Conservation (phyloP, 1,140 invertebrate genomes). For the Drosophila nannoptera region DNA sequence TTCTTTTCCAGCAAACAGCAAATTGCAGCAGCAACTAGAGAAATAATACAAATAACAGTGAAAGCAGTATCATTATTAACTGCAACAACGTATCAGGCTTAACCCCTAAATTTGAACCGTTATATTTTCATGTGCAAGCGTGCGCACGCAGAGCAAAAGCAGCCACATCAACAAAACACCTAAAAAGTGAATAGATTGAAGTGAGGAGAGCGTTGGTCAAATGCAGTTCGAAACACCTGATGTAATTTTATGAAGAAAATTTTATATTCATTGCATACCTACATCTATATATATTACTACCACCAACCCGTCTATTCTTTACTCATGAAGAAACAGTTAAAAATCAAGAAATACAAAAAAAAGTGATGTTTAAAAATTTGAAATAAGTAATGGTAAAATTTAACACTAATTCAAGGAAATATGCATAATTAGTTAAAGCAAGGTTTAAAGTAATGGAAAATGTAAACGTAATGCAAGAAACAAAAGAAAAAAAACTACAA, state of each 20-base stretch:
- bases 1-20: slow-evolving; percentile 38
- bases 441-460: slow-evolving; percentile 53
- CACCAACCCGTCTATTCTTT: slow-evolving; percentile 39
- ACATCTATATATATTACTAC: slow-evolving; percentile 28
- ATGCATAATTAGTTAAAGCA: slow-evolving; percentile 60
- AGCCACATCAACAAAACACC: background rate
- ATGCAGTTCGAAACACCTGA: slow-evolving; percentile 60
- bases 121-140: slow-evolving; percentile 6
- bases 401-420: slow-evolving; percentile 60
- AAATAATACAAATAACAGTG: background rate
- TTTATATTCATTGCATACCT: slow-evolving; percentile 39
- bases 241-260: slow-evolving; percentile 69
- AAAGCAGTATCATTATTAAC: slow-evolving; percentile 6
- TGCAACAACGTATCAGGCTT: slow-evolving; percentile 37
- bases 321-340: slow-evolving; percentile 40
- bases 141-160: background rate
- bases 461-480: slow-evolving; percentile 52
- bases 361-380: slow-evolving; percentile 54
- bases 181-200: slow-evolving; percentile 8
- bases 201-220: slow-evolving; percentile 29
- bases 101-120: slow-evolving; percentile 22
- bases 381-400: slow-evolving; percentile 61
- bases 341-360: slow-evolving; percentile 18
- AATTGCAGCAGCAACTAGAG: slow-evolving; percentile 16
- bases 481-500: slow-evolving; percentile 46